A percentile compares a stretch with the other conserved stretches of the same genome.
These are phyloP conservation scores for Rachycentron canadum DNA, from an alignment of 2,797 vertebrate genomes.

Conservation along the genomic window DNA sequence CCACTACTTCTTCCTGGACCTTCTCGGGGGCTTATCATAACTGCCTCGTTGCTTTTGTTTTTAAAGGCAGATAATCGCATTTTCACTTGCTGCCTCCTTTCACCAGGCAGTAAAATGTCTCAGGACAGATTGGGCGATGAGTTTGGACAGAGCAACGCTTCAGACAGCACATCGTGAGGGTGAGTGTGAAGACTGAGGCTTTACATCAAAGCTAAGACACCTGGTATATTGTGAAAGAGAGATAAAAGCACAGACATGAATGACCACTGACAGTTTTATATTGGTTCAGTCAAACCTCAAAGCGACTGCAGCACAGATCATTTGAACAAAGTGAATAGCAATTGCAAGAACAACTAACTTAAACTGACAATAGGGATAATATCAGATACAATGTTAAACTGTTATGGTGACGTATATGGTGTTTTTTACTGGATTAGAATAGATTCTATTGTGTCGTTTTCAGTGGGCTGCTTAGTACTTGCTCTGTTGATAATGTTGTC, in stretches of 20 bases:
- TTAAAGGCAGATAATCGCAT: constrained; percentile 38
- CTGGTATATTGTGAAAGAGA: constrained; percentile 19
- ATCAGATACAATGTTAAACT: neutral
- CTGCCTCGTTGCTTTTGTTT: constrained; percentile 45
- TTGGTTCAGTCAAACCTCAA: constrained; percentile 12
- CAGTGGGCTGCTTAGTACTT: neutral
- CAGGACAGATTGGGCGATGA: constrained; percentile 8
- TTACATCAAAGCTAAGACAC: constrained; percentile 24
- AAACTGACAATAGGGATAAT: neutral
- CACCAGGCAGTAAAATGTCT: constrained; percentile 32
- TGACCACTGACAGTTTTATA: constrained; percentile 28
- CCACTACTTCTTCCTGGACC: neutral
- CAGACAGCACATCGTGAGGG: neutral
- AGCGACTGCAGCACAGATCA: constrained; percentile 6
- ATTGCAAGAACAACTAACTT: neutral
- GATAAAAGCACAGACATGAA: constrained; percentile 9
- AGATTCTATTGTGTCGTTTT: neutral
- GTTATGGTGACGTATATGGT: neutral
- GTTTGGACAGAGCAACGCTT: constrained; percentile 12
- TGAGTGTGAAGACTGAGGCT: neutral
- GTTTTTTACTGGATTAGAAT: neutral
- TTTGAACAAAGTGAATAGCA: neutral
- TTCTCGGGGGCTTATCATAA: constrained; percentile 21
- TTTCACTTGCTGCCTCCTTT: constrained; percentile 40
- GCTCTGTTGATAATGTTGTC: neutral